Base-by-base conservation (phyloP, 2,113 vertebrate genomes). In the Jacana jacana region DNA sequence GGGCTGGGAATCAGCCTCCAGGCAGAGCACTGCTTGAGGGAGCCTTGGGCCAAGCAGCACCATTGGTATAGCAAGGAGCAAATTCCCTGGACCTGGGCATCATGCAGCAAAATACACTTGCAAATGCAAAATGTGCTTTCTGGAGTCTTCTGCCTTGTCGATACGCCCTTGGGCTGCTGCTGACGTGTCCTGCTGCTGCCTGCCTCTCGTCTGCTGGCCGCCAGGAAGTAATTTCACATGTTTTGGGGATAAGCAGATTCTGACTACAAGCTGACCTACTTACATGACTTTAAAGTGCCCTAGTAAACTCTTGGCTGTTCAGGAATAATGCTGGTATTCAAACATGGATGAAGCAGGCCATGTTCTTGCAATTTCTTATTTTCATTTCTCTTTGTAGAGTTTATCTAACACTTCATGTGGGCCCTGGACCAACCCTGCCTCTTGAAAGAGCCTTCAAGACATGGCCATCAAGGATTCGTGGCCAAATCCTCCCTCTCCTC, bases 271-370 rank as follows among this genome's bases (percentile, higher is more conserved):
- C 69, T 93, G 92, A 89, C 95, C 23, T 65, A 95, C 70, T 86
- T 91, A 69, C 22, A 44, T 58, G 82, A 92, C 93, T 92, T 92
- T 64, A 87, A 96, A 81, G 61, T 95, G 93, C 72, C 95, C 95
- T 89, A 93, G 87, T 96, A 96, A 97, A 97, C 93, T 94, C 79
- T 91, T 83, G 79, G 85, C 71, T 90, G 23, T 48, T 86, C 61
- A 86, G 71, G 51, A 94, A 80, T 82, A 89, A 73, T 11, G 46
- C 23, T 95, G 89, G 30, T 86, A 28, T 83, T 88, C 28, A 9
- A 93, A 93, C 16, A 63, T 31, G 31, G 24, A 83, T 63, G 76
- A 93, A 86, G 30, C 8, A 77, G 37, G 19, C 23, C 17, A 58
- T 22, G 20, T 86, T 93, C 33, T 42, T 88, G 42, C 17, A 46